Evolutionary conservation across 2,797 vertebrate species (phyloP).

Genomic region (Tenualosa thibaudeaui): DNA sequence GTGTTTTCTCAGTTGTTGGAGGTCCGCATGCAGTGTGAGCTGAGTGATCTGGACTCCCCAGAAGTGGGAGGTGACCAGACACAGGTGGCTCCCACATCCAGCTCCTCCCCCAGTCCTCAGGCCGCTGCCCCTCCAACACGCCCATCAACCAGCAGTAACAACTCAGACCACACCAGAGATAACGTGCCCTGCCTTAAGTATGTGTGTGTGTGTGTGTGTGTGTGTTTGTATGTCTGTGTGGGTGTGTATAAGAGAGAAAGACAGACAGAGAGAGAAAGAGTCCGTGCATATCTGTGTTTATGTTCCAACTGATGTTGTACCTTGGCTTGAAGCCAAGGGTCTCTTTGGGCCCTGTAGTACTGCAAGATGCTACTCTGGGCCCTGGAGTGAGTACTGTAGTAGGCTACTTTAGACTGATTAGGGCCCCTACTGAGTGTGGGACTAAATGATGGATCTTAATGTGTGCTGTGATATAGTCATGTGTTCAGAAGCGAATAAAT

Average conservation of each 20-base stretch:
- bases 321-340: too few relatives aligned
- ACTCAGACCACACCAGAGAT: slow-evolving; percentile 87
- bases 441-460: too few relatives aligned
- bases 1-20: slow-evolving; percentile 83
- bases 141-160: slow-evolving; percentile 85
- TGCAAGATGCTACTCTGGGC: too few relatives aligned
- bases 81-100: slow-evolving; percentile 79
- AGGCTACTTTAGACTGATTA: too few relatives aligned
- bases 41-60: slow-evolving; percentile 85
- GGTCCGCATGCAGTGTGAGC: slow-evolving; percentile 88
- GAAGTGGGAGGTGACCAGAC: slow-evolving; percentile 82
- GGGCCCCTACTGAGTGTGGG: too few relatives aligned
- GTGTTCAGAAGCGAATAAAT: too few relatives aligned
- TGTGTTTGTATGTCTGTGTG: slow-evolving; percentile 1
- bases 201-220: slow-evolving; percentile 37
- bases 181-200: slow-evolving; percentile 95
- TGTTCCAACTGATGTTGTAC: too few relatives aligned
- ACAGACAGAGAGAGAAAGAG: too few relatives aligned
- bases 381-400: too few relatives aligned
- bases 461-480: too few relatives aligned
- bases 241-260: not conserved
- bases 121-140: slow-evolving; percentile 78
- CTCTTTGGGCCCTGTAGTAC: too few relatives aligned
- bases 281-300: too few relatives aligned
- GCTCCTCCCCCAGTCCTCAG: slow-evolving; percentile 83